Evolutionary conservation across 2,888 invertebrate genomes (phyloP), one percentile per base, ranked within the genome.

Genomic region (Ennomos erosarius): DNA sequence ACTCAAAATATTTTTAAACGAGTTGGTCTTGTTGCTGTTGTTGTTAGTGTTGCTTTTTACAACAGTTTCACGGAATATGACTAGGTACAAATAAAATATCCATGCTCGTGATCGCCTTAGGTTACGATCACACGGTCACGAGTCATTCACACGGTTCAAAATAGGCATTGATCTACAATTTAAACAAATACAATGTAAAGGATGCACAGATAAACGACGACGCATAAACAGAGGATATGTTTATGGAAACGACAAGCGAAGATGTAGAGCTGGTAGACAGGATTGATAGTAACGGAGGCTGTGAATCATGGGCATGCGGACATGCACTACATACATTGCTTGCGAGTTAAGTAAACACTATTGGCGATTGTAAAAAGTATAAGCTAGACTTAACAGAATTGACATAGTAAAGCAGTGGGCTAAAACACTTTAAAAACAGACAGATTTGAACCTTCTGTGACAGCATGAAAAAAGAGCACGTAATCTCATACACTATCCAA

Each of bases 211-310:
- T 1, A 50, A 6, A 37, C 10, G 37, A 13, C 36, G 46, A 11
- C 33, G 38, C 33, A 52, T 37, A 10, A 36, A 42, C 57, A 13
- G 51, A 38, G 16, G 33, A 49, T 49, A 49, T 54, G 50, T 26
- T 26, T 26, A 44, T 39, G 54, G 45, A 54, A 50, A 46, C 42
- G 10, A 71, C 71, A 68, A 68, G 66, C 62, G 68, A 71, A 71
- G 77, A 76, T 59, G 38, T 54, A 59, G 50, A 50, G 55, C 45
- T 34, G 46, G 46, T 45, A 45, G 53, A 54, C 54, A 55, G 50
- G 55, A 69, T 57, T 52, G 73, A 76, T 80, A 74, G 70, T 73
- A 68, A 70, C 67, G 67, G 71, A 62, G 62, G 47, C 64, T 71
- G 71, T 69, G 70, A 72, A 71, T 72, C 73, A 75, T 71, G 67